Evolutionary conservation across 92 coral and sea anemone genomes (phyloP).

Genomic region (Zoanthus sociatus): DNA sequence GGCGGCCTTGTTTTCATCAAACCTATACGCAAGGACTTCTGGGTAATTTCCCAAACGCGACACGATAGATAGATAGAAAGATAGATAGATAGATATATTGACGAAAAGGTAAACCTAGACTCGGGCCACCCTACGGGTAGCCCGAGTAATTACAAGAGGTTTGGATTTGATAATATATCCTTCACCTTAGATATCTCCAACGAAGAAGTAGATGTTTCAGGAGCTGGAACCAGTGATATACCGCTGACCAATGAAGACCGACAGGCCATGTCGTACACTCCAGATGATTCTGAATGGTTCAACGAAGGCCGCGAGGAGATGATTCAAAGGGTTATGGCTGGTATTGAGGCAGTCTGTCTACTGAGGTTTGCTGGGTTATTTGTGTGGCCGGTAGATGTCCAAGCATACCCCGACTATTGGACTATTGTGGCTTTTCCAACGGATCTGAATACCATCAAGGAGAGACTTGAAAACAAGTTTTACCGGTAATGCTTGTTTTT

Average conservation of each 20-base stretch:
- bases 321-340: conserved; percentile 76
- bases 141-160: neutral
- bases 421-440: conserved; percentile 92
- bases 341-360: conserved; percentile 83
- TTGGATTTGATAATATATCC: neutral
- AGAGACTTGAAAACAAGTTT: conserved; percentile 83
- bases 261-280: conserved; percentile 76
- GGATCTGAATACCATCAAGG: conserved; percentile 81
- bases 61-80: too few relatives aligned
- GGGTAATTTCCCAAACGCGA: too few relatives aligned
- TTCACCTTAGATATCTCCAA: conserved; percentile 63
- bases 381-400: conserved; percentile 96
- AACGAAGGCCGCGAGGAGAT: conserved; percentile 89
- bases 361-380: conserved; percentile 94
- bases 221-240: conserved; percentile 93
- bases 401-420: conserved; percentile 97
- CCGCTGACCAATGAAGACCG: conserved; percentile 96
- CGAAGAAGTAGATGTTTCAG: conserved; percentile 79
- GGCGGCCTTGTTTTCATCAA: too few relatives aligned
- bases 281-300: conserved; percentile 88
- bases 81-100: too few relatives aligned
- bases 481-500: conserved; percentile 76
- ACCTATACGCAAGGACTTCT: too few relatives aligned
- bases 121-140: too few relatives aligned
- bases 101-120: too few relatives aligned